Base-by-base conservation (phyloP, 2,888 invertebrate species). In the Apantesis nais region DNA sequence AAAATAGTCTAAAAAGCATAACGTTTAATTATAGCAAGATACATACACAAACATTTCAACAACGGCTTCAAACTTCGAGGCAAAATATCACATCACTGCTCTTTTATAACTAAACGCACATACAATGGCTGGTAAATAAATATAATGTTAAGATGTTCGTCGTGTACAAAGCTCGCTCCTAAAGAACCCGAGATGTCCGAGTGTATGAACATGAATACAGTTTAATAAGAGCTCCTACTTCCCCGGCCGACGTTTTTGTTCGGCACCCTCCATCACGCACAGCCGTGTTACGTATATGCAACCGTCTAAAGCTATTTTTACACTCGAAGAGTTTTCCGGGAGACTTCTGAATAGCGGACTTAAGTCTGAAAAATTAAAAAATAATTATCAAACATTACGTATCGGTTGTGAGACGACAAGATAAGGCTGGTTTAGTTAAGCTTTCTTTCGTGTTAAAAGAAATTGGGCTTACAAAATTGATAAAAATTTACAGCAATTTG, bases 191-290 rank as follows among this genome's bases (percentile, higher is more conserved):
- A 61, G 69, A 60, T 60, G 44, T 29, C 25, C 58, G 29, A 29
- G 58, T 60, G 48, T 22, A 69, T 65, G 34, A 61, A 52, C 68
- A 62, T 74, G 73, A 78, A 74, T 77, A 78, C 73, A 70, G 71
- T 78, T 77, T 78, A 70, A 74, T 79, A 71, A 68, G 67, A 71
- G 58, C 66, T 68, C 71, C 41, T 29, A 14, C 63, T 63, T 41
- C 44, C 72, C 14, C 58, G 66, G n/a, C 14, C 58, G 8, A n/a
- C 25, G 68, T 44, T 71, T 74, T 70, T 68, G 74, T 74, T 41
- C 44, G 31, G 9, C 37, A 37, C 63, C 29, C 44, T 31, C 44
- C 44, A 25, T 63, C 44, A 63, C 44, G 5, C 31, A 63, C 44
- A 16, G 62, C 3, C 62, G 39, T 7, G 19, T 29, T 25, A 39